Evolutionary conservation across 2,797 vertebrate genomes (phyloP).

Genomic region (Lateolabrax maculatus): DNA sequence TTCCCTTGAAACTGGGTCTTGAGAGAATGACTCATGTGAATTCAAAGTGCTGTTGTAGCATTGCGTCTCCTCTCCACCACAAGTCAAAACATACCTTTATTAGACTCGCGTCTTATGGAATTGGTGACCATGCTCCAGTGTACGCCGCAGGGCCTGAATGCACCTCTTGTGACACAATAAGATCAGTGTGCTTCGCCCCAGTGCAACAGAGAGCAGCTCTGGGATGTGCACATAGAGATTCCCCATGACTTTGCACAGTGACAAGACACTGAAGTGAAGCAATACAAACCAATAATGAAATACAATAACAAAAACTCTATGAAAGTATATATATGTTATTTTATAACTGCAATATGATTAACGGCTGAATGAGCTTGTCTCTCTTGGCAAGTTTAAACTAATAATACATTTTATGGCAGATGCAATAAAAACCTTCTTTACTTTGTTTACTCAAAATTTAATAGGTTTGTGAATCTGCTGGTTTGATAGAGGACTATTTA

Average conservation of each 20-base stretch:
- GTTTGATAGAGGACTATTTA: conserved; percentile 10
- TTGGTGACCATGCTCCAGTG: conserved; percentile 15
- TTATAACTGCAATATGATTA: conserved; percentile 36
- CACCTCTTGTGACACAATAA: conserved; percentile 66
- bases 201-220: neutral
- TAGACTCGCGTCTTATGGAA: neutral
- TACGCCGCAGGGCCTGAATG: conserved; percentile 2
- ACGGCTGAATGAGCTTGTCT: conserved; percentile 36
- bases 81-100: conserved; percentile 54
- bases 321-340: too few relatives aligned
- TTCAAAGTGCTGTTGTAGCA: too few relatives aligned
- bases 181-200: conserved; percentile 33
- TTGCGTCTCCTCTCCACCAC: too few relatives aligned
- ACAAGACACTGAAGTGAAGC: conserved; percentile 31
- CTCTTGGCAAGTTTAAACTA: conserved; percentile 42
- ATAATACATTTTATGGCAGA: conserved; percentile 37
- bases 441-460: conserved; percentile 50
- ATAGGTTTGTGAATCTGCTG: conserved; percentile 6
- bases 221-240: conserved; percentile 13
- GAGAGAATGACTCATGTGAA: conserved; percentile 55
- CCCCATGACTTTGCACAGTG: neutral
- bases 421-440: conserved; percentile 42
- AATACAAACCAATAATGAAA: conserved; percentile 53
- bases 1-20: conserved; percentile 48
- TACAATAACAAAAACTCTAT: conserved; percentile 34